Evolutionary conservation across 2,888 invertebrate genomes (phyloP), one percentile per base, ranked within the genome.

Genomic region (Cryptus armator): DNA sequence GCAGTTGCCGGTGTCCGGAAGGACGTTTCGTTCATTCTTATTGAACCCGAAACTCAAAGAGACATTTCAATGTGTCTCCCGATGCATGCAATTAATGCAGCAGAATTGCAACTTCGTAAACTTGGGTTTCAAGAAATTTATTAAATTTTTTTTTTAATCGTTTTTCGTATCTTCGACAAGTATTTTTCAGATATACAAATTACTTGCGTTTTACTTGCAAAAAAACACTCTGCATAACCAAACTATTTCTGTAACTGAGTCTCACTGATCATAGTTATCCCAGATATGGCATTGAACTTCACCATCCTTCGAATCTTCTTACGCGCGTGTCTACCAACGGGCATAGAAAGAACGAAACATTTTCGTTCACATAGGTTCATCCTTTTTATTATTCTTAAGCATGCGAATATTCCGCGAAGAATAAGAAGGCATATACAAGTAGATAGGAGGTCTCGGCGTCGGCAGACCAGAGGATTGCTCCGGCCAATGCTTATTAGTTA

Each of bases 401-500:
- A 53, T 51, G 46, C 53, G 76, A 75, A 48, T 70, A 51, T 59
- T 32, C 46, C 51, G 67, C 24, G 59, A 78, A 78, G 72, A 81
- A 84, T 68, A 51, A 78, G 68, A 37, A 68, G 76, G 80, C 76
- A 46, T 56, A 51, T 12, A 59, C 53, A 6, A n/a, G 37, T 59
- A 14, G 16, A n/a, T 29, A 32, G 29, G 12, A 19, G 56, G 53
- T 53, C 53, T 53, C 43, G 29, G 46, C 66, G 62, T 68, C 46
- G 72, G 62, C 48, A 59, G 66, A 46, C 53, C 56, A 68, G 43
- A 44, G 66, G 32, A 37, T 37, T 7, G 70, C 51, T 72, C 83
- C 85, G 67, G 67, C 37, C 53, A 66, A 71, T 89, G 86, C 91
- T 91, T 91, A 91, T 91, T 91, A 90, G 90, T 91, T 91, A 90